These are phyloP conservation scores for Andrena flavipes DNA, from an alignment of 2,888 invertebrate species.

Conservation along the genomic window DNA sequence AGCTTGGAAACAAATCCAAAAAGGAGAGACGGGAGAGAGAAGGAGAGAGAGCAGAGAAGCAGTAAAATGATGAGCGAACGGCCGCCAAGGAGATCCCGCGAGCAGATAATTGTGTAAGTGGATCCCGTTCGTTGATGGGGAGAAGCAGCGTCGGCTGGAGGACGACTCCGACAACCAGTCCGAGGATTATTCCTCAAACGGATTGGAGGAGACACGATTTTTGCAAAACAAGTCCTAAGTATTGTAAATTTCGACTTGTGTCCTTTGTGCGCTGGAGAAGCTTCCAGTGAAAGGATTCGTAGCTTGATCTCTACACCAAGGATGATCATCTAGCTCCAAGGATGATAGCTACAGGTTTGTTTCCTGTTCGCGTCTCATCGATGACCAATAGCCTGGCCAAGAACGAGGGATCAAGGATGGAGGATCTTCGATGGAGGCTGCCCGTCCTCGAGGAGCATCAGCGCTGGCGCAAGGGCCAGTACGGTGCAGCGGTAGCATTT, in stretches of 20 bases:
- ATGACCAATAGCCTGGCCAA: constrained; percentile 17
- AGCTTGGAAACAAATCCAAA: constrained; percentile 41
- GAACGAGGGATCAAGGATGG: constrained; percentile 39
- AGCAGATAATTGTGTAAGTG: constrained; percentile 81
- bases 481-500: constrained; percentile 82
- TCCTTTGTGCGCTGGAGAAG: constrained; percentile 1
- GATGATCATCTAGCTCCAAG: neutral
- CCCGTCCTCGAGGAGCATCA: neutral
- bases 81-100: constrained; percentile 78
- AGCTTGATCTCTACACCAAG: neutral
- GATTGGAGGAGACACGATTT: constrained; percentile 36
- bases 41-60: constrained; percentile 56
- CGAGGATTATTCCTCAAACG: constrained; percentile 34
- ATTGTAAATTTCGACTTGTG: constrained; percentile 17
- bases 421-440: constrained; percentile 23
- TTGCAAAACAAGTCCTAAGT: constrained; percentile 26
- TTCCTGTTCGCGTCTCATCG: constrained; percentile 30
- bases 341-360: constrained; percentile 12
- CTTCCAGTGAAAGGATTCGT: neutral
- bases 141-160: constrained; percentile 41
- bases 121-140: constrained; percentile 69
- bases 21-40: neutral
- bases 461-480: constrained; percentile 35
- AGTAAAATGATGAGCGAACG: constrained; percentile 79
- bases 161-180: constrained; percentile 48